Percentiles rank a stretch among this genome's conserved stretches.
phyloP scores from a whole-genome alignment of 1,140 invertebrate genomes.

The Solenopsis invicta region DNA sequence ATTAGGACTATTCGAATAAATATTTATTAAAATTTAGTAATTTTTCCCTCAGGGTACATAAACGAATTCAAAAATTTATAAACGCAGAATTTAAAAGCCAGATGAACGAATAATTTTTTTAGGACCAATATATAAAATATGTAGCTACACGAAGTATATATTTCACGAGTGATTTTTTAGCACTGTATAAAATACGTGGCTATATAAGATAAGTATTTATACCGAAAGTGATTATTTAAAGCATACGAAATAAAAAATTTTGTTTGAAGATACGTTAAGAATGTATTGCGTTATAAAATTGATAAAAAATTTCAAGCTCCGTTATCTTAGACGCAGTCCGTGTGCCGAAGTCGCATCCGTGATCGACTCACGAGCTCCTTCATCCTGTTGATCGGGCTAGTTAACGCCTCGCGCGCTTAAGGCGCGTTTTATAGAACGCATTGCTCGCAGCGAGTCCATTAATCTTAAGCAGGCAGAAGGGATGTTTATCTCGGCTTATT shows the following conservation, averaged over 20 bases:
- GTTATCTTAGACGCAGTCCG: background rate
- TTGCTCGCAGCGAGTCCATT: slow-evolving; percentile 46
- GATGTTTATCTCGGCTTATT: slow-evolving; percentile 58
- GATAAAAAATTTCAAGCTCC: background rate
- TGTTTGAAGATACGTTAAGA: background rate
- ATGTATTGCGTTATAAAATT: background rate
- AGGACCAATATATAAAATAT: too few relatives aligned
- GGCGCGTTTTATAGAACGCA: slow-evolving; percentile 27
- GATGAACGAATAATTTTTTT: too few relatives aligned
- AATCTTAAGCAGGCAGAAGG: slow-evolving; percentile 46
- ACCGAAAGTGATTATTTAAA: background rate
- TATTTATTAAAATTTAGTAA: too few relatives aligned
- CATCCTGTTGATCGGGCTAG: slow-evolving; percentile 44
- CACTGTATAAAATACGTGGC: background rate
- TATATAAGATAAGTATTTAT: background rate
- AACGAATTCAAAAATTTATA: too few relatives aligned
- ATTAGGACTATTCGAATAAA: too few relatives aligned
- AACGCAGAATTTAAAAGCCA: too few relatives aligned
- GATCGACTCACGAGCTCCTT: background rate
- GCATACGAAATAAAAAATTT: background rate
- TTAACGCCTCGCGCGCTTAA: slow-evolving; percentile 39
- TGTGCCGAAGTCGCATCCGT: background rate
- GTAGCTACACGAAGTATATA: too few relatives aligned
- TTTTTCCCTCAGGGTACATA: too few relatives aligned
- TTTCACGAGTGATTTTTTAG: background rate